Percentiles rank a stretch among this genome's conserved stretches.
Conservation (phyloP, 1,140 invertebrate genomes). For the Bradysia coprophila region DNA sequence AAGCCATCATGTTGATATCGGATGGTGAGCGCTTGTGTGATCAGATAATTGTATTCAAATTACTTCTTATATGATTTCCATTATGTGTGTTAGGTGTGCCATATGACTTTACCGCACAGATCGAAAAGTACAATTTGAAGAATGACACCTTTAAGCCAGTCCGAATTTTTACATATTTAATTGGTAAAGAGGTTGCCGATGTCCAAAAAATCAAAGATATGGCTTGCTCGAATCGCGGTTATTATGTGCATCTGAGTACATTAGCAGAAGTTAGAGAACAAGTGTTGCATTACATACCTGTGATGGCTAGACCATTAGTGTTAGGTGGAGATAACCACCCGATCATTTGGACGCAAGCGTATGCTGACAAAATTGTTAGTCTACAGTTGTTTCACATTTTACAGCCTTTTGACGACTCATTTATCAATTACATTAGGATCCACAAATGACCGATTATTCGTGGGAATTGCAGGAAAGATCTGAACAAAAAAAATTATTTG, state of each 20-base stretch:
- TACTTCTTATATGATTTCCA: too few species aligned
- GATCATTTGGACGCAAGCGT: slow-evolving; percentile 80
- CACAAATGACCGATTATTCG: slow-evolving; percentile 72
- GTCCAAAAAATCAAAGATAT: slow-evolving; percentile 84
- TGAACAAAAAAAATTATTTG: slow-evolving; percentile 50
- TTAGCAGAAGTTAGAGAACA: slow-evolving; percentile 86
- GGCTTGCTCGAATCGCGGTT: slow-evolving; percentile 88
- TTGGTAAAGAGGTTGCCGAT: slow-evolving; percentile 76
- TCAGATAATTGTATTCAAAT: too few species aligned
- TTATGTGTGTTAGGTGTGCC: too few species aligned
- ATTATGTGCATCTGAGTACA: slow-evolving; percentile 84
- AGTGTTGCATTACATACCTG: slow-evolving; percentile 79
- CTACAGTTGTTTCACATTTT: background rate
- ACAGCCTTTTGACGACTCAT: slow-evolving; percentile 1
- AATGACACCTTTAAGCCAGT: slow-evolving; percentile 54
- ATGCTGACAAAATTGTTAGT: slow-evolving; percentile 69
- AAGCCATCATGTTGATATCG: slow-evolving; percentile 95
- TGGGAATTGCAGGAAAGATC: slow-evolving; percentile 68
- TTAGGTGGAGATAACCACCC: slow-evolving; percentile 59
- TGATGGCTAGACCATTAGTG: slow-evolving; percentile 76
- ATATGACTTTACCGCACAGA: slow-evolving; percentile 80
- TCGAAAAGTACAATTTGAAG: slow-evolving; percentile 71
- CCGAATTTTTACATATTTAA: slow-evolving; percentile 92
- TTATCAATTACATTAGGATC: slow-evolving; percentile 35
- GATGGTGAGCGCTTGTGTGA: too few species aligned